These are phyloP conservation scores for Lasioglossum lativentre DNA, from an alignment of 2,888 invertebrate species.

Conservation along the genomic window DNA sequence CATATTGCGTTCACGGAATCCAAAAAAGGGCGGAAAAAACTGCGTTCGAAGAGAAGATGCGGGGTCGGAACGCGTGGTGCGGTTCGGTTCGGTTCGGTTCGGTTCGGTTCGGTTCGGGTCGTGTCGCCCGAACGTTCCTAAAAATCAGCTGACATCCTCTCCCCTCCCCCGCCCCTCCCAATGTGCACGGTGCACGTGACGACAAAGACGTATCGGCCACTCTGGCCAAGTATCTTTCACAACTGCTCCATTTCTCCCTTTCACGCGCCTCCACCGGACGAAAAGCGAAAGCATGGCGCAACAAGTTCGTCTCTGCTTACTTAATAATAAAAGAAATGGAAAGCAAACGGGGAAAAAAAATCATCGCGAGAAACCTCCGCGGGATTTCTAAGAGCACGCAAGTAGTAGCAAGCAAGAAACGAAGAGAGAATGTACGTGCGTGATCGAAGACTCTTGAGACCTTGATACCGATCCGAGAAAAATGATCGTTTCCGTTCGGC, in stretches of 20 bases:
- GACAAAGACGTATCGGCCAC: slow-evolving; percentile 12
- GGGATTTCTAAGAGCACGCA: background rate
- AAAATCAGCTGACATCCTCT: slow-evolving; percentile 5
- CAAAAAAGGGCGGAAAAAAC: too few species aligned
- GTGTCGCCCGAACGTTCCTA: background rate
- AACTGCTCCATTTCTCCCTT: slow-evolving; percentile 7
- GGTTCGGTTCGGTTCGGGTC: too few species aligned
- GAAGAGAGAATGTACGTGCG: slow-evolving; percentile 9
- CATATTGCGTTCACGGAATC: too few species aligned
- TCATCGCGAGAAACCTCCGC: background rate
- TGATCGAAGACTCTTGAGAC: slow-evolving; percentile 47
- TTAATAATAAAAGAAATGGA: background rate
- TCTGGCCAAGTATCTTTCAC: slow-evolving; percentile 14
- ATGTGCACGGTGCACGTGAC: slow-evolving; percentile 15
- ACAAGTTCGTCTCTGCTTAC: background rate
- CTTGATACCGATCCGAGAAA: slow-evolving; percentile 46
- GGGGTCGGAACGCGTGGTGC: too few species aligned
- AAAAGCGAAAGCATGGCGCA: background rate
- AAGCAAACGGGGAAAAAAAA: too few species aligned
- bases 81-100: background rate
- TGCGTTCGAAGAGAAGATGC: too few species aligned
- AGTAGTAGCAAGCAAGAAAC: too few species aligned
- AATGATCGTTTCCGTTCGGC: slow-evolving; percentile 25
- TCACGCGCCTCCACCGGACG: background rate
- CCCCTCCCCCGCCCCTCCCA: background rate